Evolutionary conservation across 2,888 invertebrate species (phyloP).

Genomic region (Phalera bucephala): DNA sequence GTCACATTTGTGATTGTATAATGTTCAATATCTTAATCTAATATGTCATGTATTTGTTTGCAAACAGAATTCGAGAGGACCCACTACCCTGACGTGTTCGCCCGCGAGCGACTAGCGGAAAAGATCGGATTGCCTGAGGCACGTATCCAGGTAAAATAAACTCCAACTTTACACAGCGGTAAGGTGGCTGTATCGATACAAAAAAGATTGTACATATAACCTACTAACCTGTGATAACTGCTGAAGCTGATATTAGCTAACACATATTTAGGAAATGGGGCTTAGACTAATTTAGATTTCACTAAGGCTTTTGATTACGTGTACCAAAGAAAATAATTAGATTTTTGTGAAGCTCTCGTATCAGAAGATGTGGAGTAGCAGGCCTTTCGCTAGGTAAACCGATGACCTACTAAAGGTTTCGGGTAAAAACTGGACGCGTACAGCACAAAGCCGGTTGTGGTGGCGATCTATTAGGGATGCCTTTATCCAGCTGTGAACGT

Average conservation of each 20-base stretch:
- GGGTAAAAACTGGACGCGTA: too few species aligned
- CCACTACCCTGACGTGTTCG: conserved; percentile 98
- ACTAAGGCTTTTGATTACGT: background rate
- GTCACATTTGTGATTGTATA: too few species aligned
- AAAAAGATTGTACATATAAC: conserved; percentile 1
- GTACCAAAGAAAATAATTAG: background rate
- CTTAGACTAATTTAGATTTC: conserved; percentile 8
- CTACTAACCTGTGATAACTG: background rate
- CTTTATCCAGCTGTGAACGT: too few species aligned
- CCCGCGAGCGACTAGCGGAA: conserved; percentile 96
- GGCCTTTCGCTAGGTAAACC: conserved; percentile 8
- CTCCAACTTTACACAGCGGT: conserved; percentile 73
- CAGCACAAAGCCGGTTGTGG: too few species aligned
- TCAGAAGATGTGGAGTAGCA: too few species aligned
- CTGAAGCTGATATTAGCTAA: too few species aligned
- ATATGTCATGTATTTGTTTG: too few species aligned
- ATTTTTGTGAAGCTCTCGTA: conserved; percentile 4
- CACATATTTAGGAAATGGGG: too few species aligned
- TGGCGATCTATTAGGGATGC: conserved; percentile 47
- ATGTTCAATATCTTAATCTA: too few species aligned
- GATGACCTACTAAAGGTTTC: too few species aligned
- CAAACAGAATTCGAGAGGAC: conserved; percentile 98
- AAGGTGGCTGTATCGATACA: conserved; percentile 54
- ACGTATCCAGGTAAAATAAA: conserved; percentile 97
- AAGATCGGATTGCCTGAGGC: conserved; percentile 99